Evolutionary conservation across 2,113 vertebrate genomes (phyloP).

Genomic region (Nannospalax galili): DNA sequence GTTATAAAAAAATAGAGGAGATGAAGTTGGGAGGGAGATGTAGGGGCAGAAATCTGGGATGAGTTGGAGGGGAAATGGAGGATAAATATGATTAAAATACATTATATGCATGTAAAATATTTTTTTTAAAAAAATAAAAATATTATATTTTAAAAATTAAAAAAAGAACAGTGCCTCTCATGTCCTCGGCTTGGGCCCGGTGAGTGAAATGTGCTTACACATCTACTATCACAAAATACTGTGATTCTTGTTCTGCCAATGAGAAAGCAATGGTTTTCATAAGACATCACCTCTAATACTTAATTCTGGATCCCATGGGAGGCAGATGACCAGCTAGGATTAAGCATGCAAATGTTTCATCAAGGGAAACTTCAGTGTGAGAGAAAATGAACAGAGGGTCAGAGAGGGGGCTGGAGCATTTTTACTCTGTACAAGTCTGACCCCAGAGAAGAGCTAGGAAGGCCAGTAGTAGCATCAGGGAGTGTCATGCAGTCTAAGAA

Average conservation of each 20-base stretch:
- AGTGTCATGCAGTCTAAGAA: not conserved
- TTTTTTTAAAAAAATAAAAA: not conserved
- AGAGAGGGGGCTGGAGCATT: not conserved
- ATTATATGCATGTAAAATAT: no score
- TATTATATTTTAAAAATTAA: not conserved
- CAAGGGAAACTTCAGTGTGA: not conserved
- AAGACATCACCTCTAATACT: not conserved
- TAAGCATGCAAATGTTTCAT: not conserved
- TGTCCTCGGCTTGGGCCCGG: slow-evolving; percentile 40
- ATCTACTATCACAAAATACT: slow-evolving; percentile 63
- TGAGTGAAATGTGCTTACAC: slow-evolving; percentile 34
- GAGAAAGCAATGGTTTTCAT: slow-evolving; percentile 28
- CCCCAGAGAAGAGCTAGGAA: not conserved
- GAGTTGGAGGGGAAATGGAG: not conserved
- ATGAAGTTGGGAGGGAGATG: not conserved
- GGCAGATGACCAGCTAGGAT: not conserved
- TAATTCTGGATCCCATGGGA: not conserved
- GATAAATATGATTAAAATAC: not conserved
- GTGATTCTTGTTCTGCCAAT: slow-evolving; percentile 65
- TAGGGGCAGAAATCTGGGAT: not conserved
- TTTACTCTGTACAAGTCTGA: rapidly evolving
- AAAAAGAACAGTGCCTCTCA: slow-evolving; percentile 33
- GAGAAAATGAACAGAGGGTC: not conserved
- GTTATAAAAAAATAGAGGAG: not conserved
- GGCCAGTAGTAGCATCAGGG: not conserved